phyloP scores from a whole-genome alignment of 2,113 vertebrate genomes.

The Thamnaconus septentrionalis region DNA sequence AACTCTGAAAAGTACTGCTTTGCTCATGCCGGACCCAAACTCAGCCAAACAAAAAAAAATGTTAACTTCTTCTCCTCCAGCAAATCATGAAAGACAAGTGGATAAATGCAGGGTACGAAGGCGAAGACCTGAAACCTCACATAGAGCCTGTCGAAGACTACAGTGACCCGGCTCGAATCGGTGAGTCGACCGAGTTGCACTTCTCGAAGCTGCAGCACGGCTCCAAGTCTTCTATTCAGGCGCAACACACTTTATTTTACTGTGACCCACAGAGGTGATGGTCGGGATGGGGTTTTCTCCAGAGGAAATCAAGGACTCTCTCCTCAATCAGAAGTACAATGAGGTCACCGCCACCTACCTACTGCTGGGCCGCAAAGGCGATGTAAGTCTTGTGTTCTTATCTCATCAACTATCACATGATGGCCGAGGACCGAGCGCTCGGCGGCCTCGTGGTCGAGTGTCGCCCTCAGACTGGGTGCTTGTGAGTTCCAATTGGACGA shows the following conservation, averaged over 20 bases:
- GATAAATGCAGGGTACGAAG: slow-evolving; percentile 88
- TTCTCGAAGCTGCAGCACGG: not conserved
- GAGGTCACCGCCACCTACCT: slow-evolving; percentile 94
- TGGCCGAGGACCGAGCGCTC: too few species aligned
- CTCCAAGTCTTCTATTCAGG: not conserved
- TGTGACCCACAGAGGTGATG: slow-evolving; percentile 83
- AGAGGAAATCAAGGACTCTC: slow-evolving; percentile 88
- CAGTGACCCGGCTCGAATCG: slow-evolving; percentile 82
- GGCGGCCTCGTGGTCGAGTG: too few species aligned
- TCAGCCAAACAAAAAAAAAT: too few species aligned
- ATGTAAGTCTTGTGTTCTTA: slow-evolving; percentile 61
- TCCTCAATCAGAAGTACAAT: slow-evolving; percentile 88
- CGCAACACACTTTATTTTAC: too few species aligned
- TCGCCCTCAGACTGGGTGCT: too few species aligned
- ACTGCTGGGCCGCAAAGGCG: slow-evolving; percentile 86
- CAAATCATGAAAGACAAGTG: slow-evolving; percentile 98
- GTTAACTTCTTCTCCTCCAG: slow-evolving; percentile 54
- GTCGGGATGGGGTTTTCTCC: slow-evolving; percentile 91
- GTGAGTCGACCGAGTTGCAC: slow-evolving; percentile 28
- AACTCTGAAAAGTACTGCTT: too few species aligned
- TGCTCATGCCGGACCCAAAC: too few species aligned
- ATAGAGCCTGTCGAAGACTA: slow-evolving; percentile 84
- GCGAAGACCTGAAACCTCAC: slow-evolving; percentile 87
- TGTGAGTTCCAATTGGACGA: too few species aligned
- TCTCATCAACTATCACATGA: too few species aligned